Base-by-base conservation (phyloP, 1,140 invertebrate species). In the Cotesia vestalis region DNA sequence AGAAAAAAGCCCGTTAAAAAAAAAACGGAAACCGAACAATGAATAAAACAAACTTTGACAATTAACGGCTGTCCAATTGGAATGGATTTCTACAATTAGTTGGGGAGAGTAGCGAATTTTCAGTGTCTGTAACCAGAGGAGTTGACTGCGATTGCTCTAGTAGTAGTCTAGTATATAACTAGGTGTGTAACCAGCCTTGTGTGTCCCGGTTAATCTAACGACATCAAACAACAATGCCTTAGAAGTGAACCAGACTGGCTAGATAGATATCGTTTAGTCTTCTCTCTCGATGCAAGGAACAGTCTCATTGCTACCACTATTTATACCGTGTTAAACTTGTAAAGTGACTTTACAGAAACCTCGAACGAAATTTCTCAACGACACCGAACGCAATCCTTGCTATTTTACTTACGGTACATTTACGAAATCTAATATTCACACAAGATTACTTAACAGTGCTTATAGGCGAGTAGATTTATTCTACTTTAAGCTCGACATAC, bases 161-260 rank as follows among this genome's bases (percentile, higher is more conserved):
- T 46, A 46, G 40, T 46, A 34, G 66, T 11, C 40, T 46, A 46
- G 40, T 46, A 34, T 72, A 53, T 66, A 72, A 72, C 70, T 59
- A 72, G 35, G 62, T 72, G 70, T 72, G 70, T 66, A 72, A 72
- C 70, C 63, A 66, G 62, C 70, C 70, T 72, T 72, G 70, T 72
- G 40, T 46, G 62, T 72, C 52, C 17, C 63, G 63, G 57, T 72
- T 72, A 72, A 72, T 72, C 70, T 52, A 55, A 53, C 66, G 40
- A 73, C 66, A 69, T 62, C 71, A 68, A 73, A 73, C 71, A 69
- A 69, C 64, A 61, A 55, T 67, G 63, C 71, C 67, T 52, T 67
- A 36, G 2, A 55, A 72, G 71, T 67, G 67, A 72, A 72, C 64
- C 27, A 27, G 27, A 27, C 1, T 72, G 67, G 62, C 27, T 53